Evolutionary conservation across 1,140 invertebrate genomes (phyloP).

Genomic region (Arctopsyche grandis): DNA sequence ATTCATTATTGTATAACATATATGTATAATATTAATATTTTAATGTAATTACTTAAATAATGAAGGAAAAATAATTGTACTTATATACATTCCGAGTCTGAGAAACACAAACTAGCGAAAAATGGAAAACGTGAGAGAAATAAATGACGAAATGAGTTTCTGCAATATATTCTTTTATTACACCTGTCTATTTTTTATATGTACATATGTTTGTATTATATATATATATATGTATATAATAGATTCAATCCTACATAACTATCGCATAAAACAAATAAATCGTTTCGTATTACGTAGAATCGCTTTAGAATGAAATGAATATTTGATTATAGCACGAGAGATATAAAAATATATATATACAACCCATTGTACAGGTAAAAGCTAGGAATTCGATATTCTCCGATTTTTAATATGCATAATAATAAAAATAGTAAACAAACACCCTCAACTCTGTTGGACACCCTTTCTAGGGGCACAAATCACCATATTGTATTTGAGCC

Average conservation of each 20-base stretch:
- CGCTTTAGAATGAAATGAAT: neutral
- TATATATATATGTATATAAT: too few relatives aligned
- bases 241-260: neutral
- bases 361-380: neutral
- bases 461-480: conserved; percentile 39
- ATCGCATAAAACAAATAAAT: neutral
- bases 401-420: neutral
- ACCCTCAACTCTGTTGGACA: conserved; percentile 17
- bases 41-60: conserved; percentile 46
- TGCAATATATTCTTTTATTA: conserved; percentile 45
- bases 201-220: neutral
- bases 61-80: conserved; percentile 49
- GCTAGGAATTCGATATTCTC: conserved; percentile 4
- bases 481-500: conserved; percentile 19
- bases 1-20: conserved; percentile 47
- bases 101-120: conserved; percentile 45
- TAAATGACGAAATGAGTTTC: conserved; percentile 49
- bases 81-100: conserved; percentile 54
- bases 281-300: neutral
- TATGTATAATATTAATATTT: conserved; percentile 52
- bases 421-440: neutral
- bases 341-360: neutral
- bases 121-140: conserved; percentile 48
- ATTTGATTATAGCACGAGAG: neutral
- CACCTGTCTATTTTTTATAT: neutral